Conservation (phyloP, 2,888 invertebrate species). For the Amphipyra berbera region DNA sequence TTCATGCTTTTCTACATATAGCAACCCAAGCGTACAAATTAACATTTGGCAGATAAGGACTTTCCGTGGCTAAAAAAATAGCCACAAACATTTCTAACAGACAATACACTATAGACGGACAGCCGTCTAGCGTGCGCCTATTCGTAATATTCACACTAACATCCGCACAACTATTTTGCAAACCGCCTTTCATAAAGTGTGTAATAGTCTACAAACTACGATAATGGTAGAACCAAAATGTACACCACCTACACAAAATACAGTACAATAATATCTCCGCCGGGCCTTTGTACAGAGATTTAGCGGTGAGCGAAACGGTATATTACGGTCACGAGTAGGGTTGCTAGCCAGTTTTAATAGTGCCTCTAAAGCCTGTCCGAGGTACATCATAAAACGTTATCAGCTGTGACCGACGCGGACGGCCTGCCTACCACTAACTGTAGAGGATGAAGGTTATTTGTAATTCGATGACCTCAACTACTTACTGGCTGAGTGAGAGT, state of each 20-base stretch:
- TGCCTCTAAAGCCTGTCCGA: conserved; percentile 5
- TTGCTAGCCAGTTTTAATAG: neutral
- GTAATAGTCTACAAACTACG: neutral
- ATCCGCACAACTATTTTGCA: no score
- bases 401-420: conserved; percentile 29
- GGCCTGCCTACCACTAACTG: no score
- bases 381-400: conserved; percentile 15
- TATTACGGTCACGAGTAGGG: neutral
- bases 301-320: neutral
- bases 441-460: neutral
- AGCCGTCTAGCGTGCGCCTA: no score
- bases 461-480: neutral
- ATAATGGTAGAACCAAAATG: neutral
- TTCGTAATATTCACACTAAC: no score
- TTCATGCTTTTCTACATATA: no score
- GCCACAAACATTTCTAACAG: no score
- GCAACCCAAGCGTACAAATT: no score
- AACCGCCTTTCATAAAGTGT: no score
- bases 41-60: no score
- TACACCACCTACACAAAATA: neutral
- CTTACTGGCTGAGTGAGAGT: no score
- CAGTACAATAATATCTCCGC: conserved; percentile 1
- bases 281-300: neutral
- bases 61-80: no score
- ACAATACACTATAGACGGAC: no score